These are phyloP conservation scores for Mesocentrotus franciscanus DNA, from an alignment of 53 echinoderm and acorn worm species.

Conservation along the genomic window DNA sequence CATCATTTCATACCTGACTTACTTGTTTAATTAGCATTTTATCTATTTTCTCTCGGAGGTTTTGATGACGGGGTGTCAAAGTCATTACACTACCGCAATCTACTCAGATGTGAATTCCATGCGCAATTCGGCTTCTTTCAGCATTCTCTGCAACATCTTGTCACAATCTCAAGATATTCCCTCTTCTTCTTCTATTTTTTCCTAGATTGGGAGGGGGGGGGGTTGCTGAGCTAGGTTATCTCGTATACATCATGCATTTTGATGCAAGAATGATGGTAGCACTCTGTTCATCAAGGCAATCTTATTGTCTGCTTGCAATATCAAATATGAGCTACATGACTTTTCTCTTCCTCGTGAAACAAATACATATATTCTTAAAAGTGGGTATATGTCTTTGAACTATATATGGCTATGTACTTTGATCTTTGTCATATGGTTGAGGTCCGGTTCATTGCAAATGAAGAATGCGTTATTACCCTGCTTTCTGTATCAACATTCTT, in stretches of 20 bases:
- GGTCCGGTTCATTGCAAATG: background rate
- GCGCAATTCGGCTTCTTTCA: background rate
- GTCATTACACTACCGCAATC: conserved; percentile 24
- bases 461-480: background rate
- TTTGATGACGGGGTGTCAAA: conserved; percentile 31
- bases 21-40: conserved; percentile 33
- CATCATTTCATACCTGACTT: conserved; percentile 32
- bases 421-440: background rate
- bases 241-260: background rate
- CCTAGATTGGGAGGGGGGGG: background rate
- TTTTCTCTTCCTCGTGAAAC: background rate
- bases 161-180: background rate
- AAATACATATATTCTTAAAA: conserved; percentile 12
- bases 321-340: background rate
- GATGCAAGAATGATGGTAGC: conserved; percentile 19
- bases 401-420: background rate
- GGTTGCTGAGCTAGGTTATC: background rate
- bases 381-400: background rate
- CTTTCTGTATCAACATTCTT: background rate
- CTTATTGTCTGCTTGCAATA: background rate
- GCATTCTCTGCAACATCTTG: background rate
- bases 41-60: background rate
- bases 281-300: background rate
- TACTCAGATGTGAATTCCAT: conserved; percentile 28
- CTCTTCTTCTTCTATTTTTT: background rate